Evolutionary conservation across 2,888 invertebrate species (phyloP).

Genomic region (Xanthostigma xanthostigma): DNA sequence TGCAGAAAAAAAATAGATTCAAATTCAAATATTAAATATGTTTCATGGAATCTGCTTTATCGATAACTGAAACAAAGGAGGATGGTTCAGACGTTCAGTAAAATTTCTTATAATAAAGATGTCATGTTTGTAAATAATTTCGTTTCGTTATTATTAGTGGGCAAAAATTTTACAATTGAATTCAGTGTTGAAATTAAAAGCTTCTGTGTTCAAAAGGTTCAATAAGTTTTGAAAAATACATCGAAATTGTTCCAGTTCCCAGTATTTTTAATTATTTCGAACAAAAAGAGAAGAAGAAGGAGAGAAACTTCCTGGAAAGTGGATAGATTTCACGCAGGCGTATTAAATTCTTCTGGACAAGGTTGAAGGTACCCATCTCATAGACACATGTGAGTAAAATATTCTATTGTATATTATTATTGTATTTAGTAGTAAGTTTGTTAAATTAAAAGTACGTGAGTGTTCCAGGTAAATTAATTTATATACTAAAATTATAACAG

Average conservation of each 20-base stretch:
- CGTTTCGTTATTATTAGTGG: too few relatives aligned
- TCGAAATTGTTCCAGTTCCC: not conserved
- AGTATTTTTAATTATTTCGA: too few relatives aligned
- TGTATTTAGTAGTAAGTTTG: slow-evolving; percentile 7
- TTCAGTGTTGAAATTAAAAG: too few relatives aligned
- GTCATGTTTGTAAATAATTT: too few relatives aligned
- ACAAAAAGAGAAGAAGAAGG: not conserved
- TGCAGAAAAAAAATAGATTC: too few relatives aligned
- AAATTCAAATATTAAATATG: too few relatives aligned
- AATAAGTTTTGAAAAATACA: slow-evolving; percentile 7
- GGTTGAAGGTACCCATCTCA: slow-evolving; percentile 52
- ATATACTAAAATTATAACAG: not conserved
- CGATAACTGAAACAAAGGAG: too few relatives aligned
- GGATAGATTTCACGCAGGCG: slow-evolving; percentile 42
- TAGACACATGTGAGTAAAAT: slow-evolving; percentile 78
- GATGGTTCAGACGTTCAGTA: too few relatives aligned
- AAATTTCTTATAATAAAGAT: too few relatives aligned
- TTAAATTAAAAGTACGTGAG: slow-evolving; percentile 27
- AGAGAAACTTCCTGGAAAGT: slow-evolving; percentile 4
- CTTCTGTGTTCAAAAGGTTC: slow-evolving; percentile 5
- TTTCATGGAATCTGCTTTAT: too few relatives aligned
- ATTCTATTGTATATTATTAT: slow-evolving; percentile 23
- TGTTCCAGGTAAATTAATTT: too few relatives aligned
- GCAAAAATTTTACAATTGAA: too few relatives aligned
- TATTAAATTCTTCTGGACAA: slow-evolving; percentile 63